Evolutionary conservation across 2,888 invertebrate species (phyloP), one percentile per base, ranked within the genome.

Genomic region (Eupithecia exiguata): DNA sequence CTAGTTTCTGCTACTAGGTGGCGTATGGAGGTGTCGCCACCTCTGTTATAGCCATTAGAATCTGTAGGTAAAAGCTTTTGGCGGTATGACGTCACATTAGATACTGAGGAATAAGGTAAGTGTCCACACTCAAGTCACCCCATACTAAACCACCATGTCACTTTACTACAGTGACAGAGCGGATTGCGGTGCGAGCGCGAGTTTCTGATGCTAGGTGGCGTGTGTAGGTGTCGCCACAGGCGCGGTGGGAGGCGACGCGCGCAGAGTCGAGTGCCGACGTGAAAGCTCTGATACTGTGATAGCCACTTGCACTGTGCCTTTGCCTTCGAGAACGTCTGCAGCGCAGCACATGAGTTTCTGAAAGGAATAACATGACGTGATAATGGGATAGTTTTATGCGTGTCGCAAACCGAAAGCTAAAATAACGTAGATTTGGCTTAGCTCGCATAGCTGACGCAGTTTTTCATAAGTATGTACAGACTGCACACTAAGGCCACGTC

Each of bases 341-440:
- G 98, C 96, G 89, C 98, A 97, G 93, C 98, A 98, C 87, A 98
- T 96, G 82, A 98, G 95, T 89, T 98, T 98, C 98, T 97, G 96
- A 14, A 75, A 66, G 69, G 30, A 67, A 63, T 53, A 35, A n/a
- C 10, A 36, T 35, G 63, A 18, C 18, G 62, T 63, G 36, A 36
- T 18, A 35, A 18, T 63, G 2, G 30, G 62, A 18, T 61, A 30
- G 61, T 30, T 30, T 46, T 46, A 49, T 43, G 16, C 16, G 43
- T 16, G 43, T 43, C 16, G 43, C 5, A 43, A 10, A 16, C 43
- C 46, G 46, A 46, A 18, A 46, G 14, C 43, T 1, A 43, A 43
- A 16, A 3, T 43, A 10, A 38, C 40, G 12, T 40, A 40, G 40
- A 16, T 43, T 46, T 46, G 18, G 46, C 18, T 18, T 46, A 46